Evolutionary conservation across 2,797 vertebrate species (phyloP), one percentile per base, ranked within the genome.

Genomic region (Melanotaenia boesemani): DNA sequence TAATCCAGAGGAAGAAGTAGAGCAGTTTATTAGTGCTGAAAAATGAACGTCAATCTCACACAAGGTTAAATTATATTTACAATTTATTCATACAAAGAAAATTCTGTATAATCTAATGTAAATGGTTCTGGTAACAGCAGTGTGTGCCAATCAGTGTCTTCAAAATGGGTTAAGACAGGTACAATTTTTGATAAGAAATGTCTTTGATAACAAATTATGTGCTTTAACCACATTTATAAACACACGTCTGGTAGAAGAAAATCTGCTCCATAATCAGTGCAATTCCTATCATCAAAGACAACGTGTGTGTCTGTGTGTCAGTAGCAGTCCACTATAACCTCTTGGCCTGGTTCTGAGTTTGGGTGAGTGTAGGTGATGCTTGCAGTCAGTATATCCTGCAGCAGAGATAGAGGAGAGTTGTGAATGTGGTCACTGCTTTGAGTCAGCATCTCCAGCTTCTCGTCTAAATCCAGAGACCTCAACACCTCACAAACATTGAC

Each of bases 341-440:
- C 90, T 1, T 85, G 57, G 0, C 68, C 80, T 2, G 65, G 24
- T 28, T 89, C 37, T 32, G 72, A 30, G 39, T 77, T 67, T 16
- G 85, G n/a, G 22, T 60, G 77, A 32, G 76, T 4, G 77, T 84
- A 82, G 56, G 86, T 28, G 0, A 32, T 24, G 5, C 84, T 71
- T 0, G 81, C 69, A 0, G 82, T 90, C 75, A 93, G 80, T 9
- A 94, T 93, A 70, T 94, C 93, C 81, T 94, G 93, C 76, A 95
- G 91, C 60, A 92, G 91, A 37, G 94, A 95, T 30, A 93, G 91
- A 3, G 91, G 85, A 1, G 93, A 94, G 84, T 94, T 94, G 67
- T 95, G 87, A 80, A 95, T n/a, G 75, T 95, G 90, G 88, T 94
- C 92, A 37, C 94, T 91, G 89, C 94, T 93, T 61, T 80, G 86